Evolutionary conservation across 2,888 invertebrate species (phyloP).

Genomic region (Hemicrepidius hirtus): DNA sequence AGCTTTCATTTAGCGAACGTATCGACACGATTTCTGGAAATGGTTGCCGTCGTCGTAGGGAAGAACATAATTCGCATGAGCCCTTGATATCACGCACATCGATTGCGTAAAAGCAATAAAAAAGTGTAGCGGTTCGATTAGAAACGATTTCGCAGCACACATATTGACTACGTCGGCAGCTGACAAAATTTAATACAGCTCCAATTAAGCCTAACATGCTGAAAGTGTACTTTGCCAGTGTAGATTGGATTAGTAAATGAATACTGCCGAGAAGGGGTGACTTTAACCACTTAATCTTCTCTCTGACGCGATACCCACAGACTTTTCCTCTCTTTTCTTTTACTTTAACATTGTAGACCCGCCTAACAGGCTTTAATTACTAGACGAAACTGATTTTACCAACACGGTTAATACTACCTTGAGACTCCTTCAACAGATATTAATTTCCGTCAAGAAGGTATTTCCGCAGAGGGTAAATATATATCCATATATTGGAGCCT

Average conservation of each 20-base stretch:
- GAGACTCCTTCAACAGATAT: not conserved
- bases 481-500: too few relatives aligned
- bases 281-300: slow-evolving; percentile 64
- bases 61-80: slow-evolving; percentile 34
- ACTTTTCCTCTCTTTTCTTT: slow-evolving; percentile 38
- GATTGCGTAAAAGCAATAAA: slow-evolving; percentile 42
- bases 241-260: slow-evolving; percentile 67
- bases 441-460: slow-evolving; percentile 3
- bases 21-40: slow-evolving; percentile 40
- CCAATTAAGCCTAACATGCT: slow-evolving; percentile 66
- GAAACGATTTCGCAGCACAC: slow-evolving; percentile 40
- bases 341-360: slow-evolving; percentile 15
- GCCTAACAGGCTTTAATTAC: slow-evolving; percentile 35
- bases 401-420: not conserved
- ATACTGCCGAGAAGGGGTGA: slow-evolving; percentile 63
- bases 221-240: slow-evolving; percentile 61
- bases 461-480: too few relatives aligned
- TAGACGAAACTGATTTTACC: slow-evolving; percentile 31
- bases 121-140: slow-evolving; percentile 45
- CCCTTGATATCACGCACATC: slow-evolving; percentile 41
- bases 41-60: slow-evolving; percentile 31
- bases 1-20: slow-evolving; percentile 42
- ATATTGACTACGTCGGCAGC: slow-evolving; percentile 56
- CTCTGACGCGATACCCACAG: slow-evolving; percentile 46
- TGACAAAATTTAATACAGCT: slow-evolving; percentile 66